Evolutionary conservation across 2,888 invertebrate species (phyloP), one percentile per base, ranked within the genome.

Genomic region (Oligia fasciuncula): DNA sequence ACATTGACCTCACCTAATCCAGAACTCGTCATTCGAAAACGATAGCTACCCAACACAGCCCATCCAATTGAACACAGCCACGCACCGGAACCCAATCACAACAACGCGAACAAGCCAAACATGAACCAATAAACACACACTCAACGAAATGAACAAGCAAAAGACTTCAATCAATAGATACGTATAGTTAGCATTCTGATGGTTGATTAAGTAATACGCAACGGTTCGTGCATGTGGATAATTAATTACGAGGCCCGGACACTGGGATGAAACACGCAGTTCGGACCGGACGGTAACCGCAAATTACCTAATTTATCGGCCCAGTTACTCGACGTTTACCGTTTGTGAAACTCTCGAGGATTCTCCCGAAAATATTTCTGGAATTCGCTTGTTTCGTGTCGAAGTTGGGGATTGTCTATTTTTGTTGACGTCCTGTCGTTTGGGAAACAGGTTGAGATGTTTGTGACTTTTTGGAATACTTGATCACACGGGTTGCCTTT

Each of bases 231-330:
- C 83, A 91, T 92, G 92, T 90, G 90, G 92, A 91, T 93, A 95
- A 95, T 95, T 95, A 95, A 95, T 95, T 94, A 93, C 69, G 91
- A 87, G 85, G 79, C 77, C 88, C 89, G 91, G 91, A 89, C 90
- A 85, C 79, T 83, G 86, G 90, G 84, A 80, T 87, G 84, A 88
- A 88, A 88, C 87, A 85, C 85, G 85, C 87, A 79, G 89, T 81
- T 83, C 83, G 76, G 70, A 29, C 78, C 81, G 88, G 80, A 84
- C 81, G 80, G 80, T 77, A 76, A 88, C 93, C 94, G 89, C 94
- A 94, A 94, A 94, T 94, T 93, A 93, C 88, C 94, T 93, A 94
- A 94, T 94, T 94, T 93, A 94, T 93, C 92, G 94, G 90, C 83
- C 88, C 90, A 90, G 88, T 91, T 88, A 89, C 86, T 86, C 83